Base-by-base conservation (phyloP, 1,140 invertebrate genomes). In the Eubasilissa regina region DNA sequence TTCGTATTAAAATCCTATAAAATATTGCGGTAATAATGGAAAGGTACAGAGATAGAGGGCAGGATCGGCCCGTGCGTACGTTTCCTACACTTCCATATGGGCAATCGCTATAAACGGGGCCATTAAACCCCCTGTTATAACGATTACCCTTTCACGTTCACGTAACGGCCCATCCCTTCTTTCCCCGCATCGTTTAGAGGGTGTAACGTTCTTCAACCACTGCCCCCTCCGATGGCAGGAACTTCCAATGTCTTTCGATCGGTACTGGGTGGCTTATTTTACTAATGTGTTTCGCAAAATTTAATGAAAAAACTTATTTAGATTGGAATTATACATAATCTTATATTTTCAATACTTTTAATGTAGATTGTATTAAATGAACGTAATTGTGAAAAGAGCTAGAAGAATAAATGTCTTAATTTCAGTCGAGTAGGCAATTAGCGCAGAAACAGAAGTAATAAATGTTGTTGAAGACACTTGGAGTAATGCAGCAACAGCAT, bases 1-100 rank as follows among this genome's bases (percentile, higher is more conserved):
- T 81, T 77, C 73, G 80, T 74, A 81, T 81, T 81, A 81, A 81
- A 81, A 81, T 77, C 77, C 80, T 66, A 79, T 81, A 81, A 81
- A 81, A 81, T 81, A 81, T 81, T 79, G 77, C 73, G 77, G 80
- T 66, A 74, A 74, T 51, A 53, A 58, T 72, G 56, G 48, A 79
- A 66, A 60, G 73, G 80, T 78, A 70, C 62, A 51, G 73, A 81
- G 77, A 81, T 77, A 77, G 72, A 79, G 80, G 68, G 70, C 76
- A 55, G 48, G 13, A 17, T 15, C 48, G 68, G 43, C 56, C 62
- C 47, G 55, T 77, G 62, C 75, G 75, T 77, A 77, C 75, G 55
- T 62, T 70, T 21, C 10, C 44, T 13, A 53, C 74, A 66, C 73
- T 64, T 80, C 62, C 74, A 45, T 76, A 80, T 73, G 66, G 75